Base-by-base conservation (phyloP, 2,113 vertebrate species). In the Columba livia region DNA sequence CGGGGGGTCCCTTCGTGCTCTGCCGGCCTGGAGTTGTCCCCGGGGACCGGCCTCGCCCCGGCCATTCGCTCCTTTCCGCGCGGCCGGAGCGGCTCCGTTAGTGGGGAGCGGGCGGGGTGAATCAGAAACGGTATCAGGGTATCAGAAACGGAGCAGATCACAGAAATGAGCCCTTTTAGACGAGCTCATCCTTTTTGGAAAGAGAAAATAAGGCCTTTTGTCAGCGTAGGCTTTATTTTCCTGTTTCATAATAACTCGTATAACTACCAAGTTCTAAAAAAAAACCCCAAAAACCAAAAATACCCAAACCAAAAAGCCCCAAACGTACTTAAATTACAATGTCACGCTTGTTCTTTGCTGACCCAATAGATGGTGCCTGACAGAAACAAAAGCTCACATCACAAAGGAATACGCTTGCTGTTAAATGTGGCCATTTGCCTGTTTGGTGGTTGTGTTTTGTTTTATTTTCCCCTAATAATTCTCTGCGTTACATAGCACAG, bases 11-110 rank as follows among this genome's bases (percentile, higher is more conserved):
- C 24, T 21, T 42, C 29, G 7, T 3, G 7, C 1, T 21, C 28
- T n/a, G 51, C 29, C 20, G 16, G 16, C 6, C 15, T 44, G 42
- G 15, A 17, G 16, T 16, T 44, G 42, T 17, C 42, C 42, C 42
- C 17, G 4, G 56, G 51, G 2, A 18, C 9, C 38, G 18, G 24
- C 5, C 7, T 32, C 26, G 4, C 28, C 10, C 31, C 15, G 29
- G 7, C 25, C 3, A 11, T 1, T 12, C 17, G 4, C 12, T n/a
- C 12, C 31, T 12, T 9, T 7, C 18, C 13, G 34, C 4, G 47
- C 21, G 20, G 31, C 5, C 12, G 25, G 15, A 31, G 65, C 42
- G 26, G 29, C 29, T 17, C 29, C 42, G 23, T 15, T 28, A 40
- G 6, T 12, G 15, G 25, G 53, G 51, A 20, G 42, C 10, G 15